Evolutionary conservation across 2,797 vertebrate genomes (phyloP), one percentile per base, ranked within the genome.

Genomic region (Microctenopoma stevenorrisi): DNA sequence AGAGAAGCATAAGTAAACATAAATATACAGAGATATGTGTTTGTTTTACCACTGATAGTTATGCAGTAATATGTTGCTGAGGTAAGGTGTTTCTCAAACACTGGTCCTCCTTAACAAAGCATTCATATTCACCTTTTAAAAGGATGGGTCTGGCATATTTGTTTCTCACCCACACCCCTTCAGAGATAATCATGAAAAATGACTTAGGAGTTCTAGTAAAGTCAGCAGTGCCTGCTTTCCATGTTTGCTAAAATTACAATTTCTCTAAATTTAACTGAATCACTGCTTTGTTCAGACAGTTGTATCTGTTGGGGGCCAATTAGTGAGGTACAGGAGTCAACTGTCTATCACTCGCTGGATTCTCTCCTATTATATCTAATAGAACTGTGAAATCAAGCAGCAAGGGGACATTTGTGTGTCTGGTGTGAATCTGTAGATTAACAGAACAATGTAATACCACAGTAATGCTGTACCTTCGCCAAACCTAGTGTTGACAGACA

Each of bases 271-370:
- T 69, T 66, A 57, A 67, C 63, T 28, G 47, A 79, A 76, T 74
- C 65, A 16, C 48, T 65, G 70, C 74, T 78, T 73, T 54, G 51
- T 74, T 83, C 62, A 72, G 72, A 70, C 74, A 72, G 56, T 35
- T 54, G 55, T 49, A 75, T 86, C 86, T 86, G 69, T 14, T 77
- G 84, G 81, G 83, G 80, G 70, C 81, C 83, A 89, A 88, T 89
- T 86, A 89, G 72, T 43, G 64, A 79, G 62, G 69, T 66, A 57
- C 61, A 80, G 51, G 68, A 89, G 75, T 87, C 84, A 86, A 79
- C 51, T 70, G 74, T 79, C 72, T 75, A 49, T 77, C 2, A 18
- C 64, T 63, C 42, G 26, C 59, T 79, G 80, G 79, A 72, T 86
- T 72, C 54, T n/a, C 60, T 69, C 64, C 58, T 68, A 26, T 67